Base-by-base conservation (phyloP, 2,113 vertebrate species). In the Oreochromis tanganicae region DNA sequence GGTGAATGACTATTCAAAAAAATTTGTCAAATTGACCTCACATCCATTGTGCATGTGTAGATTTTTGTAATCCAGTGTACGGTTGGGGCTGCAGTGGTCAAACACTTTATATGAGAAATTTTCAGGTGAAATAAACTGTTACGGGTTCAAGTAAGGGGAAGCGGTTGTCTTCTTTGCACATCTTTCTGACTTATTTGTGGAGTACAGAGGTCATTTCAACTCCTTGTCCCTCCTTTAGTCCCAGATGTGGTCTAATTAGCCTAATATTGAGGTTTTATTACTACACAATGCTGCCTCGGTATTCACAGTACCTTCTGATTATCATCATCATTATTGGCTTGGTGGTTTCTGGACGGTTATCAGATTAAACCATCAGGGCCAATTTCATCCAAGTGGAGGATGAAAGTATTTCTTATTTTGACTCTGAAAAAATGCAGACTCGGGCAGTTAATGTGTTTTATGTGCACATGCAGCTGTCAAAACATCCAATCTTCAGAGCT, bases 341-440 rank as follows among this genome's bases (percentile, higher is more conserved):
- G 0, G 3, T 9, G 6, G 32, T 52, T 78, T 87, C 71, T 82
- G 89, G 81, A 84, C 38, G 0, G 11, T 88, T 89, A 91, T 93
- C 88, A 48, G 68, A 83, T 93, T 93, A 92, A 66, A 87, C 48
- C 36, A 86, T 91, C 73, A 8, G 16, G 29, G 56, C 57, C 36
- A 88, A 82, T 87, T 85, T 88, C 57, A 90, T 91, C 54, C 73
- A 12, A 27, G 66, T 10, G 19, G 43, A 46, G 13, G 13, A 36
- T 61, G 71, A 79, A 36, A 29, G 50, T 36, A 29, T 52, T 75
- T 80, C 41, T 85, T 68, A 17, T 85, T 32, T 24, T 81, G 88
- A 86, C 48, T n/a, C 16, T 16, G 32, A 41, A 32, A 36, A 52
- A 24, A 63, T 38, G 83, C 19, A 4, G 63, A 24, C 36, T 50